Base-by-base conservation (phyloP, 2,797 vertebrate species). In the Cossypha niveicapilla region DNA sequence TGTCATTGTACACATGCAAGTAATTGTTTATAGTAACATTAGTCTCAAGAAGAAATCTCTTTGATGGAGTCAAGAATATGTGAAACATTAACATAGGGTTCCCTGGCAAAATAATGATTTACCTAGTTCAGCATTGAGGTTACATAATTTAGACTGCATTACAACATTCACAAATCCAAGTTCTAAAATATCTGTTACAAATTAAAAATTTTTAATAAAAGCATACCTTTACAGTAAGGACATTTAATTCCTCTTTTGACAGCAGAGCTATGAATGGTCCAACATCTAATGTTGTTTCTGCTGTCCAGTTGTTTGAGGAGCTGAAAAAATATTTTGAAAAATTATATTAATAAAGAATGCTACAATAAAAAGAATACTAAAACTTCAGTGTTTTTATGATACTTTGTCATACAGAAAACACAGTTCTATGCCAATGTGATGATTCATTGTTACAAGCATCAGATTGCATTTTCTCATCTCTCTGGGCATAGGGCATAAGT, bases 211-310 rank as follows among this genome's bases (percentile, higher is more conserved):
- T 41, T n/a, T 39, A 86, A 75, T 47, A 34, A 90, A 35, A 44
- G 7, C 23, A 27, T 97, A 98, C 98, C 98, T 98, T 98, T 83
- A 94, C 85, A 66, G 96, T 90, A 70, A 98, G 61, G 30, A 86
- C 9, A 5, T 84, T 95, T 65, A 98, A 94, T 78, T 98, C 98
- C 2, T 94, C 88, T 94, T 95, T 96, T 76, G 98, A 96, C 72
- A 98, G 95, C 79, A 98, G 89, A 30, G 81, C 77, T 76, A 98
- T 73, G 47, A 98, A 98, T 22, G 97, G 94, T 58, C 97, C 97
- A 75, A 97, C 41, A 76, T 98, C 98, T 86, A 97, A 96, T 2
- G 73, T 89, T 30, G 95, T 97, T 96, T 98, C 98, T 6, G 86
- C 92, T 8, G 97, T 97, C 98, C 98, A 98, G 56, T 93, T 95